Percentiles rank a stretch among this genome's conserved stretches.
phyloP scores from a whole-genome alignment of 1,140 invertebrate genomes.

The Melitaea cinxia region DNA sequence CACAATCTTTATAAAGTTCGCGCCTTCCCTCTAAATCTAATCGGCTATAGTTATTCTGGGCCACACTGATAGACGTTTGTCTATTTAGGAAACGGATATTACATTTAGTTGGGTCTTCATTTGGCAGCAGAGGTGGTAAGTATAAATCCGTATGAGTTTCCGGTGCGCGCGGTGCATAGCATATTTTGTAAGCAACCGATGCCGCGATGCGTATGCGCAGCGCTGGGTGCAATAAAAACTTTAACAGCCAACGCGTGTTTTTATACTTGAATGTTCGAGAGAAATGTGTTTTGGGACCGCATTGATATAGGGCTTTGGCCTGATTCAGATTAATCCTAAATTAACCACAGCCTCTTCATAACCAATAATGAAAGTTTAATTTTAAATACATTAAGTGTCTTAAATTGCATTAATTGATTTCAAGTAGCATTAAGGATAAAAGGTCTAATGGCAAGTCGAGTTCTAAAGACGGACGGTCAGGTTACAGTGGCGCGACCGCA shows the following conservation, averaged over 20 bases:
- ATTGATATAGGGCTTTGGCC: constrained; percentile 8
- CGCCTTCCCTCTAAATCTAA: constrained; percentile 57
- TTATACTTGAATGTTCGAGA: constrained; percentile 51
- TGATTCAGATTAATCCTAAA: not conserved
- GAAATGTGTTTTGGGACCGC: constrained; percentile 64
- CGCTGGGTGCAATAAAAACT: constrained; percentile 70
- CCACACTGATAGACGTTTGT: constrained; percentile 79
- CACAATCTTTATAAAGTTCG: constrained; percentile 22
- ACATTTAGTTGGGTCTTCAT: constrained; percentile 80
- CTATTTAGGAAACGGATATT: constrained; percentile 81
- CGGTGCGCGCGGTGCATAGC: constrained; percentile 77
- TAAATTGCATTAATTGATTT: constrained; percentile 41
- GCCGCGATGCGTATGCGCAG: constrained; percentile 63
- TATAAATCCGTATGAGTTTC: constrained; percentile 78
- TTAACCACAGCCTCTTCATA: not conserved
- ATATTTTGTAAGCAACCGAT: constrained; percentile 75
- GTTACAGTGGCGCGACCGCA: constrained; percentile 26
- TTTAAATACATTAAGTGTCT: constrained; percentile 34
- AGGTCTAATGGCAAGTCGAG: constrained; percentile 35
- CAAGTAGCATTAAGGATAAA: constrained; percentile 38
- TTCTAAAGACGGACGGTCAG: constrained; percentile 30
- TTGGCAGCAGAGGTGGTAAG: constrained; percentile 78
- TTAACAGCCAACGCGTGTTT: constrained; percentile 72
- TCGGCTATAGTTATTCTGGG: constrained; percentile 75
- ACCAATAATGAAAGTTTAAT: constrained; percentile 25